Base-by-base conservation (phyloP, 1,140 invertebrate species). In the Zaprionus capensis region DNA sequence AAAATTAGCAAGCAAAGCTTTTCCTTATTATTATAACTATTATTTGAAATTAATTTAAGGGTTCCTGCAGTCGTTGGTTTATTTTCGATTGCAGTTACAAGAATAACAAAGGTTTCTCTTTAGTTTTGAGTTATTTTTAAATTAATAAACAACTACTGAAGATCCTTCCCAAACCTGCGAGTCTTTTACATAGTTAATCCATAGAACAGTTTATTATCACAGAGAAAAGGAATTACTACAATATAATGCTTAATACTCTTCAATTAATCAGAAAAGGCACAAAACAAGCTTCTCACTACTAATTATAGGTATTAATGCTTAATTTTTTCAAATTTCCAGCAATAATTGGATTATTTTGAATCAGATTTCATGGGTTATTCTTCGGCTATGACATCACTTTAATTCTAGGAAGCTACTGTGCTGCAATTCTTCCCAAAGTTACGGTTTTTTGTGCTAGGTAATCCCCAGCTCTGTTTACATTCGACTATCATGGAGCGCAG, bases 401-500 rank as follows among this genome's bases (percentile, higher is more conserved):
- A 44, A 7, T n/a, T n/a, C n/a, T 17, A 17, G 2, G 6, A 44
- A 44, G 41, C 41, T 3, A 14, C 12, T 12, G 4, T 14, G 3
- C 34, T 36, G 34, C 34, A 44, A n/a, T 6, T 44, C 15, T 41
- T 41, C 4, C 36, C 36, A 14, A n/a, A 44, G 3, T n/a, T 44
- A 4, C 5, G n/a, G 5, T 2, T 44, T n/a, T 17, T 44, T 44
- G 6, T 44, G 15, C 38, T 6, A 41, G 41, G 7, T 46, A 46
- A 46, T 46, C 46, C 46, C 46, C 46, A 51, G 20, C 46, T 24
- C 20, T 71, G 28, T 58, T 26, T 44, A 31, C 57, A 51, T 64
- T 58, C 46, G n/a, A 38, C n/a, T 69, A 75, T 51, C 71, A 57
- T 1, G 7, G n/a, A 53, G 38, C 15, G 28, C 46, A 62, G 34